Conservation (phyloP, 2,797 vertebrate species). For the Xiphorhynchus erythropygius region DNA sequence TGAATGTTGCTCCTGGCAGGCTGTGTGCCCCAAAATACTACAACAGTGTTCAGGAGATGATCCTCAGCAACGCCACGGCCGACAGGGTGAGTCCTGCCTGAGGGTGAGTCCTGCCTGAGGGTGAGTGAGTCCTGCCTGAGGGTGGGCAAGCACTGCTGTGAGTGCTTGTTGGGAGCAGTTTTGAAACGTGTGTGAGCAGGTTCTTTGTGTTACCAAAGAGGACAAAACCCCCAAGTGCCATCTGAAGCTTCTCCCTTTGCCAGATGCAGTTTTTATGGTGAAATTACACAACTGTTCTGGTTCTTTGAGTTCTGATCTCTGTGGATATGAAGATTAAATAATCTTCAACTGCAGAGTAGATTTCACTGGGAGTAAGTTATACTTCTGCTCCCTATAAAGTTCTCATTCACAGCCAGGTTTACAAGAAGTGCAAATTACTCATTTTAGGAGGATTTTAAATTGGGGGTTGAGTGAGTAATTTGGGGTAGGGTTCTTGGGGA, state of each 20-base stretch:
- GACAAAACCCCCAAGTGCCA: not conserved
- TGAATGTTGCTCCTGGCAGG: slow-evolving; percentile 84
- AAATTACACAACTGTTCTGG: not conserved
- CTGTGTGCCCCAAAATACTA: slow-evolving; percentile 87
- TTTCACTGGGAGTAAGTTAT: not conserved
- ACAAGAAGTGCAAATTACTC: not conserved
- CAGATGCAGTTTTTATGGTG: not conserved
- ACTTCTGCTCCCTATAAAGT: not conserved
- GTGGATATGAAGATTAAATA: not conserved
- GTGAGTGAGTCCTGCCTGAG: not conserved
- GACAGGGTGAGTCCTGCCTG: slow-evolving; percentile 84
- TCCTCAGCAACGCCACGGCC: slow-evolving; percentile 87
- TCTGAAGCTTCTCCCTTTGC: not conserved
- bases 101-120: not conserved
- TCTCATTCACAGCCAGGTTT: not conserved
- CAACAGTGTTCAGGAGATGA: slow-evolving; percentile 83
- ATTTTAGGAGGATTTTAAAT: not conserved
- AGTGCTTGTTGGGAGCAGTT: not conserved
- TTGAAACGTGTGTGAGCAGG: not conserved
- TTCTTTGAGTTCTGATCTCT: not conserved
- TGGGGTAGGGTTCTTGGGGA: not conserved
- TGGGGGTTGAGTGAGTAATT: not conserved
- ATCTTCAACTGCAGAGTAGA: not conserved
- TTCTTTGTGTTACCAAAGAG: not conserved
- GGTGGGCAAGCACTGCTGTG: not conserved